Percentiles rank a stretch among this genome's conserved stretches.
These are phyloP conservation scores for Limenitis camilla DNA, from an alignment of 2,888 invertebrate genomes.

Conservation along the genomic window DNA sequence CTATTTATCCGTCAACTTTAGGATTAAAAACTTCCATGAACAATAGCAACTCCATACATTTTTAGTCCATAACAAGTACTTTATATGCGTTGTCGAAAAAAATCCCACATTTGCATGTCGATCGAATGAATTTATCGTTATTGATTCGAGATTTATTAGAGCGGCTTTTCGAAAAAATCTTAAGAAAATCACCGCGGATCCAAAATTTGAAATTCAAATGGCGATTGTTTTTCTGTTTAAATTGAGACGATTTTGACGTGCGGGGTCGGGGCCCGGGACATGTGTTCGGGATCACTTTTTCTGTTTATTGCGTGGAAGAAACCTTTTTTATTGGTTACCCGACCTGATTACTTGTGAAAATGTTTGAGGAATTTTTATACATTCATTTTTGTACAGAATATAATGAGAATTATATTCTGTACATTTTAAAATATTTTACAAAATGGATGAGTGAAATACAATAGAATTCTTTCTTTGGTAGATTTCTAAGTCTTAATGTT, in stretches of 20 bases:
- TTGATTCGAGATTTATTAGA: slow-evolving; percentile 69
- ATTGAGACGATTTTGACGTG: slow-evolving; percentile 72
- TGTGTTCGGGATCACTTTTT: slow-evolving; percentile 31
- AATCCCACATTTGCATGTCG: slow-evolving; percentile 73
- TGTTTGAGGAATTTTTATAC: too few relatives aligned
- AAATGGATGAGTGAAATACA: too few relatives aligned
- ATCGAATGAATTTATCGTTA: slow-evolving; percentile 74
- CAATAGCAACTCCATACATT: slow-evolving; percentile 34
- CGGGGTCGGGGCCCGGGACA: slow-evolving; percentile 51
- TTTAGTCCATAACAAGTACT: slow-evolving; percentile 45
- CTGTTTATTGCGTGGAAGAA: slow-evolving; percentile 1
- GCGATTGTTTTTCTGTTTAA: slow-evolving; percentile 64
- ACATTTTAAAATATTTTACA: too few relatives aligned
- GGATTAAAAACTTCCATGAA: background rate
- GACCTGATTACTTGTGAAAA: too few relatives aligned
- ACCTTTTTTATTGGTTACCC: background rate
- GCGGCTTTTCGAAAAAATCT: slow-evolving; percentile 63
- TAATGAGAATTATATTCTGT: too few relatives aligned
- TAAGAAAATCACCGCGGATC: slow-evolving; percentile 60
- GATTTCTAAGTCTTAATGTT: too few relatives aligned
- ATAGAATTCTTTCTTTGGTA: too few relatives aligned
- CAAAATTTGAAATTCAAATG: slow-evolving; percentile 71
- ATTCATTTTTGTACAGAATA: too few relatives aligned
- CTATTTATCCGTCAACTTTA: too few relatives aligned
- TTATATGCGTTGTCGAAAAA: slow-evolving; percentile 58